Base-by-base conservation (phyloP, 2,888 invertebrate genomes). In the Drosophila anomelani region DNA sequence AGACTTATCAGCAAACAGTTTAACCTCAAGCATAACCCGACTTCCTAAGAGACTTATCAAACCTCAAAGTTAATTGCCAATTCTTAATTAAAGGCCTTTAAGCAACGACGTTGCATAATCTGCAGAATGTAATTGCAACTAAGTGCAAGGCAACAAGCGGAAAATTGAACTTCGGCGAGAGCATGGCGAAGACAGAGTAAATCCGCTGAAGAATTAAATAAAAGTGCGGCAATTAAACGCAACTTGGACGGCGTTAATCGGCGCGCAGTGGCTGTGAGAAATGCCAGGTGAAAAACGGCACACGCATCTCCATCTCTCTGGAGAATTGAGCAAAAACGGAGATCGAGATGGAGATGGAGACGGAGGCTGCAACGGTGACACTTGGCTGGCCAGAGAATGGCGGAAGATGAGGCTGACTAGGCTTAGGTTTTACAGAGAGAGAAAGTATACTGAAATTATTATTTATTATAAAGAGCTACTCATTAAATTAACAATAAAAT, bases 151-250 rank as follows among this genome's bases (percentile, higher is more conserved):
- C 64, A 72, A 68, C 70, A 63, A 60, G 76, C 64, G 62, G 72
- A 75, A 80, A 81, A 81, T 81, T 78, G 77, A 85, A 75, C 71
- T 64, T 58, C 61, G 43, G 38, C 26, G 23, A 63, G 62, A 49
- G 54, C 58, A 53, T 47, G 43, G 66, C 58, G 55, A 53, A 64
- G 63, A 69, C 43, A 57, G 67, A 43, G 76, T 29, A 79, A 77
- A 73, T 62, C 85, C 75, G 79, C 67, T 71, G 62, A 76, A 66
- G 86, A 86, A 86, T 85, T 85, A 88, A 86, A 86, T 85, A 88
- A 88, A 88, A 86, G 81, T 79, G 84, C 77, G 64, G 86, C 81
- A 88, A 86, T 88, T 83, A 88, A 88, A 86, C 66, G 84, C 75
- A 76, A 61, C 66, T 62, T 72, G 70, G 62, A 60, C 59, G 58